phyloP scores from a whole-genome alignment of 2,888 invertebrate species.

The Mamestra brassicae region DNA sequence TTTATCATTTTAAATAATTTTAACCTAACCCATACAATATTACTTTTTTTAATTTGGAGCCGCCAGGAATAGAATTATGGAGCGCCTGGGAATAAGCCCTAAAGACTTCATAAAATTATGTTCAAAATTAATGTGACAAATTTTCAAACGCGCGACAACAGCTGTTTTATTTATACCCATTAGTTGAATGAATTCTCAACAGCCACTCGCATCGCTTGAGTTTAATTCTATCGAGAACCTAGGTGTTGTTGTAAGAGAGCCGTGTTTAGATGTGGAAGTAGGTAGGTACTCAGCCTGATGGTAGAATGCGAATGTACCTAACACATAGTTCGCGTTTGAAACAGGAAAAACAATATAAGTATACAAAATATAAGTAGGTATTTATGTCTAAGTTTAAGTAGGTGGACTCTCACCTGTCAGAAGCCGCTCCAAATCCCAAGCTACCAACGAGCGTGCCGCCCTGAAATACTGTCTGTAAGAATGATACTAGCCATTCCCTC shows the following conservation, averaged over 20 bases:
- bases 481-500: constrained; percentile 91
- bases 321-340: background rate
- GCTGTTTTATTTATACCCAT: too few relatives aligned
- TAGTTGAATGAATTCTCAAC: background rate
- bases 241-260: background rate
- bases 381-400: background rate
- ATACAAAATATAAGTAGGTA: background rate
- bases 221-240: background rate
- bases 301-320: background rate
- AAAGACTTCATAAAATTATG: background rate
- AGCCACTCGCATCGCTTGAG: too few relatives aligned
- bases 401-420: constrained; percentile 93
- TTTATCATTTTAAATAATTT: too few relatives aligned
- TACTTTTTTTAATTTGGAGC: too few relatives aligned
- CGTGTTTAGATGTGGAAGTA: background rate
- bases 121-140: background rate
- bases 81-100: too few relatives aligned
- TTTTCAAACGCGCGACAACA: too few relatives aligned
- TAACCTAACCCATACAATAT: too few relatives aligned
- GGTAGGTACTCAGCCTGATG: background rate
- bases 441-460: constrained; percentile 94
- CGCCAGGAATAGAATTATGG: too few relatives aligned
- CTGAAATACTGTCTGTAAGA: constrained; percentile 94
- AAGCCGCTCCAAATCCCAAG: constrained; percentile 93
- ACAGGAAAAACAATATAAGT: background rate